These are phyloP conservation scores for Aplodontia rufa DNA, from an alignment of 2,113 vertebrate species.

Conservation along the genomic window DNA sequence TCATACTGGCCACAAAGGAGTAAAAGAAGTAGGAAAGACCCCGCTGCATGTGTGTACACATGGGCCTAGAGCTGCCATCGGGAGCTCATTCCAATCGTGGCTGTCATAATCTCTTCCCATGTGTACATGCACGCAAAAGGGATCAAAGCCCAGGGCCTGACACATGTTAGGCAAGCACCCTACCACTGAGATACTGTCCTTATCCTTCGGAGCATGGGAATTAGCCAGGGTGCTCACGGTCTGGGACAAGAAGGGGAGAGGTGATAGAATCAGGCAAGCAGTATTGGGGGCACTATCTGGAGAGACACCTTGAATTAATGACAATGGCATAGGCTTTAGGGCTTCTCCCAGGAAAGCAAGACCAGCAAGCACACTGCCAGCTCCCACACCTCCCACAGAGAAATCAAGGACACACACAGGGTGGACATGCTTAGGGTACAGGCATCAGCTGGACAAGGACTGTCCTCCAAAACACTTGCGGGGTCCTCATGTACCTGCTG, in stretches of 20 bases:
- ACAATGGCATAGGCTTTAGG: background rate
- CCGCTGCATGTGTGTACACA: accelerated
- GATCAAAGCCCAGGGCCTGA: background rate
- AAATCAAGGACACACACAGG: background rate
- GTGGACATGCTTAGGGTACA: background rate
- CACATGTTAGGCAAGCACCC: background rate
- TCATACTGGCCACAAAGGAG: background rate
- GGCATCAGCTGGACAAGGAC: background rate
- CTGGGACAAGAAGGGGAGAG: background rate
- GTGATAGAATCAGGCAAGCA: background rate
- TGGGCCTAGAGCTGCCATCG: background rate
- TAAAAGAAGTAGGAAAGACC: background rate
- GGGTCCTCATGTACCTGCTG: background rate
- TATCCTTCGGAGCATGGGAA: too few species aligned
- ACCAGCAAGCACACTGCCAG: background rate
- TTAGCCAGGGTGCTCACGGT: background rate
- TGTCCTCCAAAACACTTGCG: background rate
- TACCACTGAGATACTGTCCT: background rate
- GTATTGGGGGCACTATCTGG: too few species aligned
- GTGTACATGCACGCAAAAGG: too few species aligned
- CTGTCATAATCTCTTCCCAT: background rate
- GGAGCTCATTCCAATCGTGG: too few species aligned
- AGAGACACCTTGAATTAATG: background rate
- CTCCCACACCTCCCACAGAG: background rate
- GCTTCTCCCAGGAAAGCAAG: background rate